Evolutionary conservation across 64 coral and sea anemone species (phyloP).

Genomic region (Pachyseris speciosa): DNA sequence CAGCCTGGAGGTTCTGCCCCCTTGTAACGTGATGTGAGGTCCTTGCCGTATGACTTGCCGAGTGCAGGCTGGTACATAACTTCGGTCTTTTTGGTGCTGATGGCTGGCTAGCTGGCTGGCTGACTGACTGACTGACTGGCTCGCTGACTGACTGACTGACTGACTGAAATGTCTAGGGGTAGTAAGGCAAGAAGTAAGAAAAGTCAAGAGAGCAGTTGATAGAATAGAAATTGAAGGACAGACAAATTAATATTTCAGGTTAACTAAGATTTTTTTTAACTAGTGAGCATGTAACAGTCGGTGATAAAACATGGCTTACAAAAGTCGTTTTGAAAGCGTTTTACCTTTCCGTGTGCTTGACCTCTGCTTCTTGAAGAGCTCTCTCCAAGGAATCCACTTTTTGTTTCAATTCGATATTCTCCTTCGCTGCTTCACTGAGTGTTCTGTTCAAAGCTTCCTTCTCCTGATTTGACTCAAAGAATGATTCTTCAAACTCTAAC

Average conservation of each 20-base stretch:
- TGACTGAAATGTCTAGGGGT: background rate
- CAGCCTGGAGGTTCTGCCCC: no score
- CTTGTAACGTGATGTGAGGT: no score
- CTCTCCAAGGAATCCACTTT: conserved; percentile 60
- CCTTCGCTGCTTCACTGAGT: conserved; percentile 53
- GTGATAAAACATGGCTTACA: background rate
- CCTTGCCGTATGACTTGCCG: no score
- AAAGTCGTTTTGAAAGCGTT: no score
- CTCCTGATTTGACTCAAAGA: conserved; percentile 84
- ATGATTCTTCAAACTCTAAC: conserved; percentile 87
- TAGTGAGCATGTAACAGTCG: no score
- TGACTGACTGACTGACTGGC: background rate
- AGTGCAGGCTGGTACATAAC: no score
- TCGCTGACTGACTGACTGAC: background rate
- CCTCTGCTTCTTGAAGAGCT: conserved; percentile 39
- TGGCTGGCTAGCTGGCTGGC: no score
- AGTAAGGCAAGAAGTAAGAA: no score
- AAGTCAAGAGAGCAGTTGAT: no score
- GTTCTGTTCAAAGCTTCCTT: conserved; percentile 73
- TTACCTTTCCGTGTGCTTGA: conserved; percentile 81
- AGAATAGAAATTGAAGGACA: background rate
- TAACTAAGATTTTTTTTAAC: no score
- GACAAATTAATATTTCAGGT: no score
- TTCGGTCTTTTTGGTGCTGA: no score
- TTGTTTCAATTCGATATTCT: conserved; percentile 73